These are phyloP conservation scores for Phania funesta DNA, from an alignment of 2,888 invertebrate species.

Conservation along the genomic window DNA sequence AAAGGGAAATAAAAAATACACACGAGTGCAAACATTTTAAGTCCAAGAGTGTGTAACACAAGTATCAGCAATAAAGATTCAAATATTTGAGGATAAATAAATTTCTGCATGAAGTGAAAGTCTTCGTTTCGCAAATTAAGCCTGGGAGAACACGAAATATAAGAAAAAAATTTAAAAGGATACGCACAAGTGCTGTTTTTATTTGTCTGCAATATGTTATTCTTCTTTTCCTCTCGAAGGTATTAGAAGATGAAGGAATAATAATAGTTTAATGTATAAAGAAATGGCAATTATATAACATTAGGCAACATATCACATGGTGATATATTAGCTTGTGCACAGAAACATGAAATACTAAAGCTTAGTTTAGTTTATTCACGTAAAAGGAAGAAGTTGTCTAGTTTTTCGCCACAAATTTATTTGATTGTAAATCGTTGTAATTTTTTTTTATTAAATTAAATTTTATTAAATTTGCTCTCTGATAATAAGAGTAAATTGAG, in stretches of 20 bases:
- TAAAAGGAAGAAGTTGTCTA: neutral
- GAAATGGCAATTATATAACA: conserved; percentile 78
- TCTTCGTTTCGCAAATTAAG: conserved; percentile 34
- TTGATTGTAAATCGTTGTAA: conserved; percentile 67
- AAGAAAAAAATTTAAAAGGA: conserved; percentile 45
- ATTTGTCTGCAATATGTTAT: conserved; percentile 18
- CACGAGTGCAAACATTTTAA: conserved; percentile 7
- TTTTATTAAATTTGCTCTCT: too few relatives aligned
- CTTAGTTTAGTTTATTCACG: conserved; percentile 57
- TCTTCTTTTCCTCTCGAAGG: conserved; percentile 29
- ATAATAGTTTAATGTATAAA: conserved; percentile 80
- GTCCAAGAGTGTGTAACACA: conserved; percentile 21
- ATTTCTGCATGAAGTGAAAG: conserved; percentile 25
- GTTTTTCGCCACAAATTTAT: conserved; percentile 67
- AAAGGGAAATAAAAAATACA: neutral
- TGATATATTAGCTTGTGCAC: conserved; percentile 18
- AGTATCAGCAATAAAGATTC: conserved; percentile 59
- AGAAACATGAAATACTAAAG: conserved; percentile 68
- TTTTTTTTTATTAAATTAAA: conserved; percentile 67
- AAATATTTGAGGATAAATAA: conserved; percentile 60
- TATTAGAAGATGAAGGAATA: conserved; percentile 71
- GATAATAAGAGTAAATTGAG: too few relatives aligned
- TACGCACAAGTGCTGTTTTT: conserved; percentile 63
- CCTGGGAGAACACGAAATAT: conserved; percentile 19
- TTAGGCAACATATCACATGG: conserved; percentile 58